Evolutionary conservation across 2,888 invertebrate genomes (phyloP).

Genomic region (Eremobia ochroleuca): DNA sequence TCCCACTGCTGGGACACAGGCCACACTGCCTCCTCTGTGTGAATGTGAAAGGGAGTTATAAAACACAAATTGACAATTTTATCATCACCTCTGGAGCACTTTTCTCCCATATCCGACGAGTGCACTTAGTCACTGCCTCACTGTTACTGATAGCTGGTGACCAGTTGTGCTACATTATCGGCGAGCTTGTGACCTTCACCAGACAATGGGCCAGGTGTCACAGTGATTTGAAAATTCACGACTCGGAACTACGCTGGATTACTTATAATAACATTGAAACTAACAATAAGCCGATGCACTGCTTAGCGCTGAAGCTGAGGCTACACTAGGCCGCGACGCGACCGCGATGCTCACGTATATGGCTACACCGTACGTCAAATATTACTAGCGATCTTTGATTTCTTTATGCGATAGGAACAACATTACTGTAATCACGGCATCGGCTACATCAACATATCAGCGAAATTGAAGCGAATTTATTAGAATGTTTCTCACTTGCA

Average conservation of each 20-base stretch:
- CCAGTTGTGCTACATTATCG: conserved; percentile 40
- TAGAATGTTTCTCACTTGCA: no score
- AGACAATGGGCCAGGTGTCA: conserved; percentile 54
- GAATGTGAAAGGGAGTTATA: not conserved
- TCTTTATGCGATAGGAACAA: no score
- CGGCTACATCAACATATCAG: no score
- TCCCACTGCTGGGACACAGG: not conserved
- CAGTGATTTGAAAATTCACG: conserved; percentile 45
- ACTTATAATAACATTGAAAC: not conserved
- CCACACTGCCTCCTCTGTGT: no score
- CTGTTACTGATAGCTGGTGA: conserved; percentile 39
- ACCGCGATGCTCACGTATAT: no score
- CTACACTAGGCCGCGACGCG: no score
- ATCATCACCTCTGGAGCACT: conserved; percentile 42
- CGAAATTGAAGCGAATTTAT: no score
- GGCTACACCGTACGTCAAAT: no score
- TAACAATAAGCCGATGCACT: not conserved
- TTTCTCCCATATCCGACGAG: conserved; percentile 61
- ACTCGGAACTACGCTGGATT: conserved; percentile 38
- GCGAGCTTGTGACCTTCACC: conserved; percentile 41
- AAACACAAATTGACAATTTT: conserved; percentile 23
- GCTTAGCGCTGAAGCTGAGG: no score
- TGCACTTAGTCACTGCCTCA: conserved; percentile 45
- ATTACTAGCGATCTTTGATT: no score
- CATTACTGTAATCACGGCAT: no score